Evolutionary conservation across 2,888 invertebrate species (phyloP).

Genomic region (Monochamus alternatus): DNA sequence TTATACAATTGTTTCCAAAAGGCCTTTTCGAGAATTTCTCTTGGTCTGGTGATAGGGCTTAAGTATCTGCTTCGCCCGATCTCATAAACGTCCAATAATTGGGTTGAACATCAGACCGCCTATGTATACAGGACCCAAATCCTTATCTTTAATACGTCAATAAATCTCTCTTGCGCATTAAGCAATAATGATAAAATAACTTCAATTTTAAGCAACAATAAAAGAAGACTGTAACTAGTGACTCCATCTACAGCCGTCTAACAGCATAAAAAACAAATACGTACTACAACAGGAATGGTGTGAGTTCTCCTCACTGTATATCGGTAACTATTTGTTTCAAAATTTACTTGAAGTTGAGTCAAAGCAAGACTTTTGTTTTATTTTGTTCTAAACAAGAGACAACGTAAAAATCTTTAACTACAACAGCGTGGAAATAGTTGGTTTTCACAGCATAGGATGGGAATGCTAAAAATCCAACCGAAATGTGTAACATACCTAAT

Average conservation of each 20-base stretch:
- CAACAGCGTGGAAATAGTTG: not conserved
- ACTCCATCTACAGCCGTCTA: too few species aligned
- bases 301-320: not conserved
- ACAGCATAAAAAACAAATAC: too few species aligned
- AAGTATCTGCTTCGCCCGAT: not conserved
- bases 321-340: not conserved
- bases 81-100: not conserved
- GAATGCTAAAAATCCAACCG: slow-evolving; percentile 15
- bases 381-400: not conserved
- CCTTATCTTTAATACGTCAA: slow-evolving; percentile 1
- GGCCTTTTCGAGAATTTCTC: not conserved
- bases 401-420: not conserved
- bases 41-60: not conserved
- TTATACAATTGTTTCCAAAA: not conserved
- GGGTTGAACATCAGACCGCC: not conserved
- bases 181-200: slow-evolving; percentile 1
- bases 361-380: not conserved
- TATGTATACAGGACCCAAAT: not conserved
- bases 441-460: slow-evolving; percentile 5
- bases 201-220: not conserved
- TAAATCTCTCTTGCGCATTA: not conserved
- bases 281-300: too few species aligned
- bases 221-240: not conserved
- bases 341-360: not conserved
- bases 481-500: slow-evolving; percentile 15